These are phyloP conservation scores for Laspeyria flexula DNA, from an alignment of 2,888 invertebrate species.

Conservation along the genomic window DNA sequence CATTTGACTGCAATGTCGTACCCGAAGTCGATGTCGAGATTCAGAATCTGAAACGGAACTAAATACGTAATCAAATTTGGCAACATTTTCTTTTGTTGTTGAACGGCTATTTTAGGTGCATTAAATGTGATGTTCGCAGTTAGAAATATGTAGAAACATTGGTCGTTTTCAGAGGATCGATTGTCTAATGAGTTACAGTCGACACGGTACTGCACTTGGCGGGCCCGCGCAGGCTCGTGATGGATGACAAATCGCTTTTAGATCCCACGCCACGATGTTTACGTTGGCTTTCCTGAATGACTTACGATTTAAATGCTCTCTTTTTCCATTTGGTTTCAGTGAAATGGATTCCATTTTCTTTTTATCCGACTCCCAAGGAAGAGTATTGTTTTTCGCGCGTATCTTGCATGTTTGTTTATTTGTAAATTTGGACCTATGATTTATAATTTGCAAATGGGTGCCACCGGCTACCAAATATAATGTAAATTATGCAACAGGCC, in stretches of 20 bases:
- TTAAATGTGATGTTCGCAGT: conserved; percentile 28
- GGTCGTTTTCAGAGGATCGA: conserved; percentile 65
- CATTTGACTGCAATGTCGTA: too few relatives aligned
- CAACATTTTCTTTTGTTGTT: conserved; percentile 19
- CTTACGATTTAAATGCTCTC: conserved; percentile 60
- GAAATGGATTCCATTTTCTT: conserved; percentile 43
- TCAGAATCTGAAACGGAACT: too few relatives aligned
- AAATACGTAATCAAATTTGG: conserved; percentile 13
- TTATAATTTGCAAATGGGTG: too few relatives aligned
- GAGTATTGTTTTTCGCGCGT: too few relatives aligned
- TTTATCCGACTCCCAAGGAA: too few relatives aligned
- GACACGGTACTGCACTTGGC: conserved; percentile 82
- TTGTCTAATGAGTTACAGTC: conserved; percentile 81
- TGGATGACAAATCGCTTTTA: conserved; percentile 80
- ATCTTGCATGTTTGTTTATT: too few relatives aligned
- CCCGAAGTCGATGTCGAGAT: too few relatives aligned
- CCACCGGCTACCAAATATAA: too few relatives aligned
- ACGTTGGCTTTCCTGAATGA: conserved; percentile 59
- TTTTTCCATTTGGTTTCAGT: conserved; percentile 40
- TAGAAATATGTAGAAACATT: conserved; percentile 47
- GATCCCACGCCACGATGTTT: conserved; percentile 64
- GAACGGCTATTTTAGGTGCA: conserved; percentile 38
- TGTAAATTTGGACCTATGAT: too few relatives aligned
- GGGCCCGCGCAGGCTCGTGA: conserved; percentile 62
- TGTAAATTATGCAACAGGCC: too few relatives aligned